Base-by-base conservation (phyloP, 2,888 invertebrate genomes). In the Dioctria linearis region DNA sequence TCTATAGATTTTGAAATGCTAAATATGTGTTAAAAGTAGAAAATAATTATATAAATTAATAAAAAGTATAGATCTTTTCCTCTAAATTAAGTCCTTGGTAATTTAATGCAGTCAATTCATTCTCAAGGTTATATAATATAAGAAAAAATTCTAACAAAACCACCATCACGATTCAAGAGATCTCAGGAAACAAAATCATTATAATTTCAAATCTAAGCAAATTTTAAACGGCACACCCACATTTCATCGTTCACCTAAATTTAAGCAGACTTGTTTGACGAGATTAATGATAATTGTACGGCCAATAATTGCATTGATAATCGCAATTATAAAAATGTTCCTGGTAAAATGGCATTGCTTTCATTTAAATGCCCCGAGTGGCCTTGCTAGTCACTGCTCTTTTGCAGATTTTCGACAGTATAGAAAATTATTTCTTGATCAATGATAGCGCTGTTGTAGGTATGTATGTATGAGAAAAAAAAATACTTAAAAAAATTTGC, bases 311-410 rank as follows among this genome's bases (percentile, higher is more conserved):
- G 67, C 49, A 69, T 51, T 51, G 39, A 43, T 49, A 51, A 51
- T 51, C 43, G 54, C 51, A 5, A 13, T 4, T 39, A 8, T 37
- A 3, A 49, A 69, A 51, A 69, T 54, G 11, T 39, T 37, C 51
- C 69, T 51, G 69, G 51, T 69, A 69, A 25, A 69, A 5, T 69
- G 69, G 69, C 69, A 39, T 69, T 69, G 69, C 69, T 51, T 69
- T 51, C 69, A 25, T 9, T 51, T 39, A 39, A 43, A 51, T 67
- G 46, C 43, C 25, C 67, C 9, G 25, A 67, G 43, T 69, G 69
- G 69, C 69, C 69, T 69, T 69, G 69, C 69, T 25, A 69, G 69
- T 69, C 69, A 51, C 69, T 67, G 69, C 49, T 69, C 54, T 54
- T 65, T 65, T n/a, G 61, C 6, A 43, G 59, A 11, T 61, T 69